A percentile compares a stretch with the other conserved stretches of the same genome.
Evolutionary conservation across 2,113 vertebrate species (phyloP).

Genomic region (Myotis yumanensis): DNA sequence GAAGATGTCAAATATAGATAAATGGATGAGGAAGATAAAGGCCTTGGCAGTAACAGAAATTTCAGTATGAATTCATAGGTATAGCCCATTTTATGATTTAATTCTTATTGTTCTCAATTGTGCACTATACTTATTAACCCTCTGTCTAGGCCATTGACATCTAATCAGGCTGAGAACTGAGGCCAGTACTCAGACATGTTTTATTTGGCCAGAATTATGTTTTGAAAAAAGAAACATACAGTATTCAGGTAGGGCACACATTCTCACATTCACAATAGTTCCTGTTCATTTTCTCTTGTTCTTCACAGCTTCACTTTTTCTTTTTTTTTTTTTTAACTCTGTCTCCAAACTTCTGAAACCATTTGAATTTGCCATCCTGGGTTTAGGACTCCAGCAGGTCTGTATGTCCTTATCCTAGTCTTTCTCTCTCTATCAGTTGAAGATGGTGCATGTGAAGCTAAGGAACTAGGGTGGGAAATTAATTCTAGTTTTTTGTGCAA

Average conservation of each 20-base stretch:
- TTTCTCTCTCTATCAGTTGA: background rate
- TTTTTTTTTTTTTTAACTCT: too few species aligned
- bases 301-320: background rate
- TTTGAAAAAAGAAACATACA: background rate
- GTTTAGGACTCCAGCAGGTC: background rate
- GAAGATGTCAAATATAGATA: background rate
- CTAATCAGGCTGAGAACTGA: background rate
- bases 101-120: background rate
- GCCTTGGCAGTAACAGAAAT: background rate
- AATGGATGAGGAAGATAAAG: background rate
- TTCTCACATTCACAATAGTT: background rate
- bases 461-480: background rate
- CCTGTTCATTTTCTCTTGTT: background rate
- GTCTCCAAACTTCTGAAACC: background rate
- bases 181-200: background rate
- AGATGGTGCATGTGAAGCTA: background rate
- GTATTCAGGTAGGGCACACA: background rate
- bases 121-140: background rate
- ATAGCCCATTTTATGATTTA: background rate
- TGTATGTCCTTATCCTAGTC: background rate
- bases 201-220: background rate
- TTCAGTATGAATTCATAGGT: background rate
- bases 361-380: background rate
- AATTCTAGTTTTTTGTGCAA: background rate
- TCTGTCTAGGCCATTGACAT: background rate